Percentiles rank a stretch among this genome's conserved stretches.
phyloP scores from a whole-genome alignment of 2,113 vertebrate species.

The Fregetta grallaria region DNA sequence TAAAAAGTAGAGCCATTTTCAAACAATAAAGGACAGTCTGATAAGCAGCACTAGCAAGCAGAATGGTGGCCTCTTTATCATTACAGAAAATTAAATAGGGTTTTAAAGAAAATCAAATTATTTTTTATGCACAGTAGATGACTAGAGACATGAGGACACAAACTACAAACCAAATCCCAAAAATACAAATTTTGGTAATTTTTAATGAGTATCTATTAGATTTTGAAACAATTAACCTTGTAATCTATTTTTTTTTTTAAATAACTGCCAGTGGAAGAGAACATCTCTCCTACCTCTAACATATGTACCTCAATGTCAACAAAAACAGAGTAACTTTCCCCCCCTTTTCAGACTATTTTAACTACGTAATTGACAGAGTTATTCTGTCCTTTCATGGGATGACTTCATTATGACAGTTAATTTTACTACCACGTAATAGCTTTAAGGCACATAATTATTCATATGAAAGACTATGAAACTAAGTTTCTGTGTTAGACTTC shows the following conservation, averaged over 20 bases:
- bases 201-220: background rate
- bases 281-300: background rate
- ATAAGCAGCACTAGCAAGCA: background rate
- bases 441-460: conserved; percentile 8
- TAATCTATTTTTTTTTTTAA: background rate
- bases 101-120: background rate
- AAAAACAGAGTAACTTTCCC: background rate
- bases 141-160: background rate
- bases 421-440: background rate
- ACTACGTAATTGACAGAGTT: background rate
- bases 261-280: background rate
- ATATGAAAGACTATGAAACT: background rate
- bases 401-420: conserved; percentile 9
- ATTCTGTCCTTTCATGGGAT: background rate
- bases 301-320: background rate
- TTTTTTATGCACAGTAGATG: background rate
- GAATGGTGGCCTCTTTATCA: background rate
- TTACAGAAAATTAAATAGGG: background rate
- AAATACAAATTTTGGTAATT: background rate
- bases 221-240: conserved; percentile 18
- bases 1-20: background rate
- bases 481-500: background rate
- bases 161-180: background rate
- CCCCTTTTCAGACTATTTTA: background rate
- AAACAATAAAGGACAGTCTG: background rate